Evolutionary conservation across 37 sponge, comb jelly and placozoan species (phyloP), one percentile per base, ranked within the genome.

Genomic region (Cladorhizidae sp.): DNA sequence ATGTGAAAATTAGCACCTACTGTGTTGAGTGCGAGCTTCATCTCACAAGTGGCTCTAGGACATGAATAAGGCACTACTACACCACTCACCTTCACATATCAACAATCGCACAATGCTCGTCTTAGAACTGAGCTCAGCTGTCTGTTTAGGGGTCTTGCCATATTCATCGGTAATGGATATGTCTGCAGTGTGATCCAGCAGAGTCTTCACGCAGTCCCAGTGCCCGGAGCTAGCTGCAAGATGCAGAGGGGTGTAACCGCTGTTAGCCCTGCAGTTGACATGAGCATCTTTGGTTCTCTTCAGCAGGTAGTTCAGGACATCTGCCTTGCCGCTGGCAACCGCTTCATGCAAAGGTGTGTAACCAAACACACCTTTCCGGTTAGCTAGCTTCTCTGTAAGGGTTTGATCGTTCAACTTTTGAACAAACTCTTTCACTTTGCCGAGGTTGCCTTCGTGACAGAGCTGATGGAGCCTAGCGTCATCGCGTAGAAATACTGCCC

Each of bases 281-380:
- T 78, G 74, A 6, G 80, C 95, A 37, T 84, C 75, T 55, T 51
- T 58, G 8, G 71, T 67, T 11, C 0, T 73, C 22, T 49, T 64
- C 70, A 90, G 38, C 45, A 94, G 40, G 61, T 68, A 77, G 36
- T 84, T 45, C 36, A 94, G 54, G 26, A 94, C 85, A 32, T 84
- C 36, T 32, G 35, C 37, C 14, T 87, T 82, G 28, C 90, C 90
- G 29, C 83, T 75, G 29, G 80, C 79, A 37, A 82, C 85, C 2
- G 95, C 91, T 51, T 87, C 91, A 79, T 94, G 95, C 3, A 94
- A 79, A 25, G 95, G 95, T 7, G 95, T 90, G 86, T 94, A 94
- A 40, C 95, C 95, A 61, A 81, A 94, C 23, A 94, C 91, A 25
- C 95, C 95, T 57, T 85, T 69, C 25, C 84, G 70, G 23, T 80